Evolutionary conservation across 2,888 invertebrate species (phyloP).

Genomic region (Octonoba sinensis): DNA sequence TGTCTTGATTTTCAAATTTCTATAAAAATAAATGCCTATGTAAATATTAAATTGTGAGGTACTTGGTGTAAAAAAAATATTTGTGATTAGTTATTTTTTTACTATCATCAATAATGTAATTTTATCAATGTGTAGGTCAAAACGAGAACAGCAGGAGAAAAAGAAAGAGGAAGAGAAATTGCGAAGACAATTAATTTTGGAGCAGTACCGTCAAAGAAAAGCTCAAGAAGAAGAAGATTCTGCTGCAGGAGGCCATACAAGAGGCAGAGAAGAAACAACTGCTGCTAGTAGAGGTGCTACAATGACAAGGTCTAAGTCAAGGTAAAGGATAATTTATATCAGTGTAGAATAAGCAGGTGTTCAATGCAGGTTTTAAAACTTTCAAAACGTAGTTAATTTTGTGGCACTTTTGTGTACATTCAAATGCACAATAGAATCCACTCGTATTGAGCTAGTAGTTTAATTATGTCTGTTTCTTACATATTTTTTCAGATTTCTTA

Average conservation of each 20-base stretch:
- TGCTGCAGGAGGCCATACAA: constrained; percentile 41
- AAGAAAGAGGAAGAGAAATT: constrained; percentile 86
- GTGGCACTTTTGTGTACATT: not conserved
- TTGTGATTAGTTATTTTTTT: too few species aligned
- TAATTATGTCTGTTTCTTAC: not conserved
- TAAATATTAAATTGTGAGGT: too few species aligned
- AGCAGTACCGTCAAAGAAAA: constrained; percentile 93
- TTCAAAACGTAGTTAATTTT: not conserved
- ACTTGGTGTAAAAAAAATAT: too few species aligned
- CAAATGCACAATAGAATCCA: not conserved
- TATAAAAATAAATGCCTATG: too few species aligned
- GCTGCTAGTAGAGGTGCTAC: constrained; percentile 59
- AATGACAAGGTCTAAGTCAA: constrained; percentile 65
- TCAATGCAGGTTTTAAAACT: not conserved
- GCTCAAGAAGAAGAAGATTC: constrained; percentile 82
- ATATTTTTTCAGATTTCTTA: too few species aligned
- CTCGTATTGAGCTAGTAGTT: not conserved
- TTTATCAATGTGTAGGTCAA: constrained; percentile 73
- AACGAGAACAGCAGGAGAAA: constrained; percentile 79
- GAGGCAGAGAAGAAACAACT: constrained; percentile 41
- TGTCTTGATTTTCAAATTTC: too few species aligned
- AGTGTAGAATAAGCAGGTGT: too few species aligned
- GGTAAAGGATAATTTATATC: constrained; percentile 21
- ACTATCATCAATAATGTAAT: not conserved
- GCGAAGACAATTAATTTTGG: constrained; percentile 88